Base-by-base conservation (phyloP, 1,140 invertebrate species). In the Chrysopa pallens region DNA sequence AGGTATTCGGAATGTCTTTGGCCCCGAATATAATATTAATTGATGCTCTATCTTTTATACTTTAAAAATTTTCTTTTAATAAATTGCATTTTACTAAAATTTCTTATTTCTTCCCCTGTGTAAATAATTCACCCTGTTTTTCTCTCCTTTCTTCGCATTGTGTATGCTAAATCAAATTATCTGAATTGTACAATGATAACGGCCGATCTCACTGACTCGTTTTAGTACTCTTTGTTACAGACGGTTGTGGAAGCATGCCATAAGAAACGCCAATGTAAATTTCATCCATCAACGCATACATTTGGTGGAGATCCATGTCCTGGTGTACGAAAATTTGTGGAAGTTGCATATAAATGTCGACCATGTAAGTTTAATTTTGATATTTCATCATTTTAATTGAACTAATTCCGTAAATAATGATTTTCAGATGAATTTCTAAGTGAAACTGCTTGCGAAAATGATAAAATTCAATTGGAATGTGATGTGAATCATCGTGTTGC, bases 301-400 rank as follows among this genome's bases (percentile, higher is more conserved):
- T 86, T 90, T 55, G 78, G 80, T 27, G 72, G 75, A 4, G 87
- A 93, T 63, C 86, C 87, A 0, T 94, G 90, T 60, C 86, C 87
- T 23, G 78, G 78, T 31, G 71, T 80, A 8, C 68, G 77, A 27
- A 91, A 92, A 64, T 90, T 86, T 60, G 81, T 91, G 50, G 85
- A 92, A 65, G 80, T 93, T 17, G 84, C 85, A 45, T 94, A 88
- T 66, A 92, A 92, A 65, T 95, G 89, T 69, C 74, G 85, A 62
- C 90, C 89, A 58, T 88, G 89, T 94, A 72, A 89, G 86, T 86
- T 23, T 3, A 23, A 23, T 3, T 5, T 23, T 3, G 17, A 23
- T 23, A 23, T 23, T 23, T 36, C 6, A 36, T 14, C 8, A 12
- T 14, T 36, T 23, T n/a, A 28, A n/a, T n/a, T 23, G 17, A 23